Percentiles rank a stretch among this genome's conserved stretches.
These are phyloP conservation scores for Siniperca knerii DNA, from an alignment of 2,113 vertebrate species.

Conservation along the genomic window DNA sequence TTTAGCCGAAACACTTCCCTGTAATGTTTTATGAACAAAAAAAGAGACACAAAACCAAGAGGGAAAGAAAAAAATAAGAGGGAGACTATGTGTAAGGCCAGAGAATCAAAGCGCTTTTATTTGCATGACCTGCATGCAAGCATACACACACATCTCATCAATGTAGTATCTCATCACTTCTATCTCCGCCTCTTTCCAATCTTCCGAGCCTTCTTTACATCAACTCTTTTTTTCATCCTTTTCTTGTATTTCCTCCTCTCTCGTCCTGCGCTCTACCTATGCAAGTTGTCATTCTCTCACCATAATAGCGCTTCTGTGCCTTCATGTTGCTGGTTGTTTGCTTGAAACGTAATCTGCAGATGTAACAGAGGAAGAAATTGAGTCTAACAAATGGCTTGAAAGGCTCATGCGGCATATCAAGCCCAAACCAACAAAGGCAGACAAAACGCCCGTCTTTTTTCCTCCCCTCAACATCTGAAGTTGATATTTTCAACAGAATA, in stretches of 20 bases:
- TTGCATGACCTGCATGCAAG: constrained; percentile 71
- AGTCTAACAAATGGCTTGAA: constrained; percentile 86
- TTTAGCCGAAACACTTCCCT: constrained; percentile 19
- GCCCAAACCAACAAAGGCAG: constrained; percentile 80
- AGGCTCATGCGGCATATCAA: constrained; percentile 81
- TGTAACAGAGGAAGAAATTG: constrained; percentile 82
- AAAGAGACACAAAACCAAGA: constrained; percentile 3
- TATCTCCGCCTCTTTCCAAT: constrained; percentile 72
- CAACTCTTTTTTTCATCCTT: constrained; percentile 49
- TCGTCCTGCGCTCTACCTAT: constrained; percentile 55
- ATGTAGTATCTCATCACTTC: constrained; percentile 70
- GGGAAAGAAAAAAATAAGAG: constrained; percentile 43
- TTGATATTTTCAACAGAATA: constrained; percentile 83
- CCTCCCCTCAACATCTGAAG: constrained; percentile 80
- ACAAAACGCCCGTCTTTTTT: constrained; percentile 80
- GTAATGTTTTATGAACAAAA: constrained; percentile 11
- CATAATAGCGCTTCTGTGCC: constrained; percentile 68
- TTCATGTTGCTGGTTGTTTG: constrained; percentile 79
- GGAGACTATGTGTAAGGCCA: constrained; percentile 55
- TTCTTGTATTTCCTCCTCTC: constrained; percentile 53
- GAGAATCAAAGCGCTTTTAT: constrained; percentile 65
- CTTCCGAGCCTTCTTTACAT: constrained; percentile 65
- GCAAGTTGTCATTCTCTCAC: constrained; percentile 76
- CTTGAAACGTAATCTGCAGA: constrained; percentile 83
- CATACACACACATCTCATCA: constrained; percentile 68